A percentile compares a stretch with the other conserved stretches of the same genome.
Conservation (phyloP, 1,140 invertebrate species). For the Aphaenogaster ashmeadi region DNA sequence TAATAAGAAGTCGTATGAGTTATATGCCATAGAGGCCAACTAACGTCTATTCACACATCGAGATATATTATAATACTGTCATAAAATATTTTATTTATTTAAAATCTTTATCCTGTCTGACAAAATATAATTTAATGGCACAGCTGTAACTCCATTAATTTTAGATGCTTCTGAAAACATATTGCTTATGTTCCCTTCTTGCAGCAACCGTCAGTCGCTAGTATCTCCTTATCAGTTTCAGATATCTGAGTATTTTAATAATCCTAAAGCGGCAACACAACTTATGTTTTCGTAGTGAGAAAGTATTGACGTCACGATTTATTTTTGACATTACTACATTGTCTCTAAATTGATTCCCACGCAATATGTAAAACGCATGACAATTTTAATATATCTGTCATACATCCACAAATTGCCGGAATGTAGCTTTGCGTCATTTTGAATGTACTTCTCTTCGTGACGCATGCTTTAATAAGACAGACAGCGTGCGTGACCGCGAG, state of each 20-base stretch:
- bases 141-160: background rate
- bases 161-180: background rate
- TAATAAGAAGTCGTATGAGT: no score
- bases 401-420: background rate
- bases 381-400: constrained; percentile 36
- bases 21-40: no score
- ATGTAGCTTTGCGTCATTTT: background rate
- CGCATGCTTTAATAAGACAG: constrained; percentile 29
- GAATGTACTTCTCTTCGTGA: background rate
- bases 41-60: no score
- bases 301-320: background rate
- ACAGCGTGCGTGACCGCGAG: background rate
- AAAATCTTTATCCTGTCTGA: background rate
- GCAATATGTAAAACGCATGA: background rate
- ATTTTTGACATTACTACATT: background rate
- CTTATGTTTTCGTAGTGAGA: background rate
- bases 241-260: background rate
- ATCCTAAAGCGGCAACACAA: background rate
- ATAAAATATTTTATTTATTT: background rate
- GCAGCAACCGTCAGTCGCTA: background rate
- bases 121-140: background rate
- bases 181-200: background rate
- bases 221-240: background rate
- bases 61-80: no score
- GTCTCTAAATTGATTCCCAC: background rate